A percentile compares a stretch with the other conserved stretches of the same genome.
Evolutionary conservation across 2,113 vertebrate genomes (phyloP).

Genomic region (Motacilla alba): DNA sequence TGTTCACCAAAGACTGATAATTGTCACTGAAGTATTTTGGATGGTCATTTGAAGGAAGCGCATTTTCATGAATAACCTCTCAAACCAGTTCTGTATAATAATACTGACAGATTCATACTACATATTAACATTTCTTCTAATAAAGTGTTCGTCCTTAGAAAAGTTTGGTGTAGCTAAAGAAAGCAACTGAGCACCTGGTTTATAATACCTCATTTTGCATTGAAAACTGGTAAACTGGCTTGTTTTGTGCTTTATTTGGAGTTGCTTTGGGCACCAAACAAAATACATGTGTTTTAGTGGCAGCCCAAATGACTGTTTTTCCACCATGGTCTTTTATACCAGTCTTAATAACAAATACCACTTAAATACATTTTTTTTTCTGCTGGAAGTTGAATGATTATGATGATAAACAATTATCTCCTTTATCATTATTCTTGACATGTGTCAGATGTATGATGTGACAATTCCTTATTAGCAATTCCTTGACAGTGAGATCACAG

Average conservation of each 20-base stretch:
- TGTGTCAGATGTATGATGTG: background rate
- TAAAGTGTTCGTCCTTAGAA: background rate
- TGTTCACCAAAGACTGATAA: background rate
- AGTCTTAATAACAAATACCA: background rate
- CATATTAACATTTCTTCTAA: background rate
- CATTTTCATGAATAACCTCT: background rate
- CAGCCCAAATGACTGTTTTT: background rate
- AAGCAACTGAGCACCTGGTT: background rate
- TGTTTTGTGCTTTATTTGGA: background rate
- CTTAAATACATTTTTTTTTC: background rate
- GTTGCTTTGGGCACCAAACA: background rate
- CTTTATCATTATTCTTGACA: background rate
- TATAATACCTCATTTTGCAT: background rate
- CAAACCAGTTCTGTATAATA: background rate
- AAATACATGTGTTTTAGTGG: background rate
- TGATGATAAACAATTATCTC: background rate
- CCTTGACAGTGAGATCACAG: background rate
- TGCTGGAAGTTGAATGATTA: background rate
- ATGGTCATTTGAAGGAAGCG: background rate
- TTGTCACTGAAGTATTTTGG: background rate
- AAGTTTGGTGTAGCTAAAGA: background rate
- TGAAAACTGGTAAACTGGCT: background rate
- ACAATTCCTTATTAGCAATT: background rate
- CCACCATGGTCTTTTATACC: background rate
- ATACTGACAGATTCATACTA: background rate